phyloP scores from a whole-genome alignment of 2,113 vertebrate species.

The Crotalus horridus region DNA sequence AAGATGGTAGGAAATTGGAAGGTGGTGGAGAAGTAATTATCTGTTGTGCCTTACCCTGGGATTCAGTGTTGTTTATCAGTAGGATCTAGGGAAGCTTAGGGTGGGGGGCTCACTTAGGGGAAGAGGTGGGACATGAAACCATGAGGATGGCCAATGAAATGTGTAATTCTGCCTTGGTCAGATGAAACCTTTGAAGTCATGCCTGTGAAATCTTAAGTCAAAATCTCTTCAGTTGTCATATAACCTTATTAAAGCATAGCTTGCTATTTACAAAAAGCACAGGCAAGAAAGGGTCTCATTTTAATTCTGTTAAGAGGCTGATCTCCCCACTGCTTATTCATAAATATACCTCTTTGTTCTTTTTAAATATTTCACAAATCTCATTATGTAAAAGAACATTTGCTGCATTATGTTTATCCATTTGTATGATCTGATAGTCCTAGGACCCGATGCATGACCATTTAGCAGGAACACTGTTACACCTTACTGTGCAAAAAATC shows the following conservation, averaged over 20 bases:
- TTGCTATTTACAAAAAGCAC: conserved; percentile 22
- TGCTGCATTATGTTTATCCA: conserved; percentile 9
- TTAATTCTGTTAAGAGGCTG: conserved; percentile 25
- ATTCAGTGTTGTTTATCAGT: not conserved
- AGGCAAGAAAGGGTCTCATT: not conserved
- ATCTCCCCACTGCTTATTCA: conserved; percentile 16
- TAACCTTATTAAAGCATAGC: not conserved
- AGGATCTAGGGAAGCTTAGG: not conserved
- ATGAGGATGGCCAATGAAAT: not conserved
- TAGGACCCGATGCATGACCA: not conserved
- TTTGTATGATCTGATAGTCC: not conserved
- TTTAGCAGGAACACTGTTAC: not conserved
- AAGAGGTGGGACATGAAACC: not conserved
- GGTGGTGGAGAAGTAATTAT: not conserved
- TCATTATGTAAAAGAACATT: not conserved
- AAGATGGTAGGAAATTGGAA: not conserved
- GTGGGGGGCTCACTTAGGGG: not conserved
- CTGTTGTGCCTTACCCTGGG: not conserved
- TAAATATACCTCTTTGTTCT: conserved; percentile 32
- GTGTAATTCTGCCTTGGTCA: not conserved
- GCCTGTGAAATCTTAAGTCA: not conserved
- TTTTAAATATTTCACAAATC: conserved; percentile 15
- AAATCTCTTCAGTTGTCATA: not conserved
- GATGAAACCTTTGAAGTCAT: not conserved
- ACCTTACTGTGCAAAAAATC: not conserved